Conservation (phyloP, 2,113 vertebrate genomes). For the Xenopus borealis region DNA sequence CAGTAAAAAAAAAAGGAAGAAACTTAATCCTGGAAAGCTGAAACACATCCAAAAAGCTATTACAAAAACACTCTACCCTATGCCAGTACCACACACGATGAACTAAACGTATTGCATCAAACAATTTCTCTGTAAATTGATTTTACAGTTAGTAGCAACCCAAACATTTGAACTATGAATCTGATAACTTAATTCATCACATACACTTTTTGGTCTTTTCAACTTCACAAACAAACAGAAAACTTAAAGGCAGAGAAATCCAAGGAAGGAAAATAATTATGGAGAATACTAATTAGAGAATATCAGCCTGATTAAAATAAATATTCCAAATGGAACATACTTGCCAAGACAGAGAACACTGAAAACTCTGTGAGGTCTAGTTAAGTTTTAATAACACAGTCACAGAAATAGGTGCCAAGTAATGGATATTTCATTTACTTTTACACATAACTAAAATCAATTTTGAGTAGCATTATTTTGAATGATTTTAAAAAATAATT, state of each 20-base stretch:
- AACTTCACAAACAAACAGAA: not conserved
- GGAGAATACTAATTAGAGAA: slow-evolving; percentile 31
- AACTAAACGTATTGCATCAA: slow-evolving; percentile 15
- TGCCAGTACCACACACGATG: slow-evolving; percentile 35
- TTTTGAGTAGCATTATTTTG: too few relatives aligned
- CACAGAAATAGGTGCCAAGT: not conserved
- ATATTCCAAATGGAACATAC: slow-evolving; percentile 1
- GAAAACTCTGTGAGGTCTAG: slow-evolving; percentile 22
- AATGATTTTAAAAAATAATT: not conserved
- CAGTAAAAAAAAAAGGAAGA: slow-evolving; percentile 11
- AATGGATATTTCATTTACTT: slow-evolving; percentile 1
- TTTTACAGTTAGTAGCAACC: slow-evolving; percentile 24
- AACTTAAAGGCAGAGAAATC: slow-evolving; percentile 4
- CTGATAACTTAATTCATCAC: slow-evolving; percentile 18
- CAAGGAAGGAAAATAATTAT: slow-evolving; percentile 19
- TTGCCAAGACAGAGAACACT: slow-evolving; percentile 10
- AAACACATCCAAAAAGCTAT: slow-evolving; percentile 19
- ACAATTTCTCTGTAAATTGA: slow-evolving; percentile 3
- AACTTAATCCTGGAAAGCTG: slow-evolving; percentile 10
- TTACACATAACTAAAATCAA: not conserved
- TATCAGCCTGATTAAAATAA: slow-evolving; percentile 11
- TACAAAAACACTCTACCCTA: slow-evolving; percentile 5
- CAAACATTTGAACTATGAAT: not conserved
- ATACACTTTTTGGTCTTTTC: slow-evolving; percentile 3
- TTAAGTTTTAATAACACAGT: not conserved